Percentiles rank a stretch among this genome's conserved stretches.
Evolutionary conservation across 2,888 invertebrate genomes (phyloP).

Genomic region (Drosophila glabriapex): DNA sequence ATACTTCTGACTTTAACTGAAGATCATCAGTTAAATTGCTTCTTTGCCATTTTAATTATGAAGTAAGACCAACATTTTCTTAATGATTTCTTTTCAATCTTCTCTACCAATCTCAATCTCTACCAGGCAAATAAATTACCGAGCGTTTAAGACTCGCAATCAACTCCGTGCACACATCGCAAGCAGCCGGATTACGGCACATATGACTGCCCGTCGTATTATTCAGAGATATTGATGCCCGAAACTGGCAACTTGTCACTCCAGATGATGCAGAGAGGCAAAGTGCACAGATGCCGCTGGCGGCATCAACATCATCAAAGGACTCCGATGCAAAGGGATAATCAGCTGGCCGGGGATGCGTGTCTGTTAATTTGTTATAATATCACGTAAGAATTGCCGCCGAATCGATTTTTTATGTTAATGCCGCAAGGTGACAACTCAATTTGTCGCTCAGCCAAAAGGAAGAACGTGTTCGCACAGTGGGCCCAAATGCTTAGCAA

Average conservation of each 20-base stretch:
- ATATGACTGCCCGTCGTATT: conserved; percentile 28
- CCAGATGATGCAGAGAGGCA: conserved; percentile 37
- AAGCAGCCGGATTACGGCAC: conserved; percentile 45
- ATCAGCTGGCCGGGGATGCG: conserved; percentile 49
- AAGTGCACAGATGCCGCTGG: conserved; percentile 41
- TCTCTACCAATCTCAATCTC: background rate
- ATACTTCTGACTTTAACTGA: background rate
- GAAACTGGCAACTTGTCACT: conserved; percentile 62
- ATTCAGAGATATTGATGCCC: conserved; percentile 38
- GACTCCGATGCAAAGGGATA: conserved; percentile 54
- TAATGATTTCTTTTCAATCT: background rate
- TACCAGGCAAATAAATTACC: conserved; percentile 10
- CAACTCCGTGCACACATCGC: conserved; percentile 29
- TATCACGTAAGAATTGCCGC: conserved; percentile 70
- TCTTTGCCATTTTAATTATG: background rate
- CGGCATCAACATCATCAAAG: conserved; percentile 19
- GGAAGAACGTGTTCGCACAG: conserved; percentile 59
- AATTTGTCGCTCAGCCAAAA: conserved; percentile 56
- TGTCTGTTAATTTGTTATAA: conserved; percentile 72
- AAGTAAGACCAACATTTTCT: background rate
- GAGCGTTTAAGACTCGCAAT: background rate
- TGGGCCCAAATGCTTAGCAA: conserved; percentile 58
- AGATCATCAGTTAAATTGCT: background rate
- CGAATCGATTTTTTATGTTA: conserved; percentile 77
- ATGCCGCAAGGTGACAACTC: conserved; percentile 74